A percentile compares a stretch with the other conserved stretches of the same genome.
Evolutionary conservation across 2,113 vertebrate species (phyloP).

Genomic region (Synodontis membranacea): DNA sequence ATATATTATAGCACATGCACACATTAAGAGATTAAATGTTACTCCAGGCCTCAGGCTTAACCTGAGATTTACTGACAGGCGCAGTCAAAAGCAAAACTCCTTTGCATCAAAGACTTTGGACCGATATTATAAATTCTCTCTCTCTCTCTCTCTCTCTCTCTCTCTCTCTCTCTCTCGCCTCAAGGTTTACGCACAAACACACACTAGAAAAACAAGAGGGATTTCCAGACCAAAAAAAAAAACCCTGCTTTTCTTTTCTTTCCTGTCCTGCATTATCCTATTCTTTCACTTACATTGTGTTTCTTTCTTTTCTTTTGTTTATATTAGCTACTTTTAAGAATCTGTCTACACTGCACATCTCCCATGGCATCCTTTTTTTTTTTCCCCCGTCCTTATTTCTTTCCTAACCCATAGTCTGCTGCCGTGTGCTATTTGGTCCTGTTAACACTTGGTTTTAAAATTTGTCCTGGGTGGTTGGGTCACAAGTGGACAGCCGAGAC

Average conservation of each 20-base stretch:
- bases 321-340: background rate
- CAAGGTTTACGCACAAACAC: background rate
- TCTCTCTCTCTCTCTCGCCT: background rate
- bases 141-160: too few relatives aligned
- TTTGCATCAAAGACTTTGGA: background rate
- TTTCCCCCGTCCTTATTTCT: background rate
- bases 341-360: background rate
- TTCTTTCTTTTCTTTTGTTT: background rate
- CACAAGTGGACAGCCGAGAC: too few relatives aligned
- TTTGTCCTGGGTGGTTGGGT: too few relatives aligned
- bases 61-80: background rate
- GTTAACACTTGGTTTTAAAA: too few relatives aligned
- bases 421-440: background rate
- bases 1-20: background rate
- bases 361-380: background rate
- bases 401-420: background rate
- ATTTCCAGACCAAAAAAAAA: constrained; percentile 22
- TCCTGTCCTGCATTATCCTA: background rate
- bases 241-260: background rate
- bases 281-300: background rate
- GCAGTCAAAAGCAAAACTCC: background rate
- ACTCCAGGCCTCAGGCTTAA: background rate
- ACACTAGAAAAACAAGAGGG: background rate
- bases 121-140: background rate
- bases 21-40: background rate